These are phyloP conservation scores for Heterodera schachtii DNA, from an alignment of 1,140 invertebrate genomes.

Conservation along the genomic window DNA sequence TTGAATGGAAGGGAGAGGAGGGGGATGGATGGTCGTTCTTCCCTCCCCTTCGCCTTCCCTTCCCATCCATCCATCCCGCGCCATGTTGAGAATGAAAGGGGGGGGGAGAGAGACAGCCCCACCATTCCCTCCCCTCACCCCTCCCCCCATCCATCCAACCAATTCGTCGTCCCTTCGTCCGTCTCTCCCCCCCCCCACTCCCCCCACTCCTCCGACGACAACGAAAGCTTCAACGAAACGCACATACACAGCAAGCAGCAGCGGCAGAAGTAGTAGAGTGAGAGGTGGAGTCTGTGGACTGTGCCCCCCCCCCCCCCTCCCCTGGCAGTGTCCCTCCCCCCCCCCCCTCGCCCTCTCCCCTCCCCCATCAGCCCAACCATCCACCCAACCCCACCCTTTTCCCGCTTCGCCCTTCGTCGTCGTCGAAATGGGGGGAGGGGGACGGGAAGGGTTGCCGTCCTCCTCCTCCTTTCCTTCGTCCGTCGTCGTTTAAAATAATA, in stretches of 20 bases:
- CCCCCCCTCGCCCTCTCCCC: not conserved
- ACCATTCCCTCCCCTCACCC: not conserved
- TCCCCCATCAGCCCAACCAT: not conserved
- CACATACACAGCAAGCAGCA: not conserved
- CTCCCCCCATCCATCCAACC: not conserved
- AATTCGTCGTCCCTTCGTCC: not conserved
- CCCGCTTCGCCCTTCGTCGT: constrained; percentile 2
- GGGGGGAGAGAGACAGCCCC: not conserved
- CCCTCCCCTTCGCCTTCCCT: not conserved
- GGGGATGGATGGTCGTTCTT: not conserved
- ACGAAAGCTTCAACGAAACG: not conserved
- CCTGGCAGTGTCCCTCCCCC: not conserved
- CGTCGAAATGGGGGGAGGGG: constrained; percentile 3
- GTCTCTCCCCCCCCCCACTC: not conserved
- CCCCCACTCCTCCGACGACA: not conserved
- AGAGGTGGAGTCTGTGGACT: too few relatives aligned
- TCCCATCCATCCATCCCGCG: not conserved
- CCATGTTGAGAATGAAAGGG: not conserved
- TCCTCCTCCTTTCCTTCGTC: constrained; percentile 3
- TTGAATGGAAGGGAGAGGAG: not conserved
- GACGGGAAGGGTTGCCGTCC: not conserved
- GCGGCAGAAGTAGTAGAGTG: not conserved
- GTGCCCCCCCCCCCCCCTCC: not conserved
- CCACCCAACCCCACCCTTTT: not conserved
- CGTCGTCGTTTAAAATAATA: constrained; percentile 21